These are phyloP conservation scores for Xyrichtys novacula DNA, from an alignment of 2,797 vertebrate genomes.

Conservation along the genomic window DNA sequence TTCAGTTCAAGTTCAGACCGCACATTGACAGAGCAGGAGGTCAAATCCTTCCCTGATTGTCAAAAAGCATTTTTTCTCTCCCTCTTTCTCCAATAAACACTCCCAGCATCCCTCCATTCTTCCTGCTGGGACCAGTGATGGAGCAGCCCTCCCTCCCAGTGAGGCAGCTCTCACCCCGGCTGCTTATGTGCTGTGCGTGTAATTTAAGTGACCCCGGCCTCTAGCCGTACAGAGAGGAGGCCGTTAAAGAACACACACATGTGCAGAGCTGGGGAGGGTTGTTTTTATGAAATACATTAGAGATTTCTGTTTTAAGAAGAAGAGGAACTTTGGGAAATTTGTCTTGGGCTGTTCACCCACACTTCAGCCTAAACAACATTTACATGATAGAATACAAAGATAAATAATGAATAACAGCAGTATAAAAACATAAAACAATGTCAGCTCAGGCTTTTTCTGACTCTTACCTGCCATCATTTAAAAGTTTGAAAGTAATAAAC, in stretches of 20 bases:
- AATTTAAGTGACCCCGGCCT: slow-evolving; percentile 71
- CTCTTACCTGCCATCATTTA: too few species aligned
- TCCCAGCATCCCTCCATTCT: slow-evolving; percentile 60
- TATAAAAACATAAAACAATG: too few species aligned
- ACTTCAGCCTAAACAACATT: too few species aligned
- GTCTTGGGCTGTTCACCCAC: too few species aligned
- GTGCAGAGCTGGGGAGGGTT: slow-evolving; percentile 27
- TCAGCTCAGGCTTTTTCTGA: too few species aligned
- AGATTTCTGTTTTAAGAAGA: slow-evolving; percentile 14
- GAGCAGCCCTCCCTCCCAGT: slow-evolving; percentile 57
- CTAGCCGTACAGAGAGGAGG: slow-evolving; percentile 48
- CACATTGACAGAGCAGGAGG: neutral
- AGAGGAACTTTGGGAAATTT: too few species aligned
- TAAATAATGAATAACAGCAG: too few species aligned
- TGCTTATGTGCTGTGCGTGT: slow-evolving; percentile 58
- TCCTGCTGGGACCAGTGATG: slow-evolving; percentile 64
- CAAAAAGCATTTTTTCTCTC: slow-evolving; percentile 37
- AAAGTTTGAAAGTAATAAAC: too few species aligned
- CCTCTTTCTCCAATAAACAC: slow-evolving; percentile 69
- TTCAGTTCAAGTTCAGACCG: neutral
- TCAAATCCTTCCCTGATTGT: neutral
- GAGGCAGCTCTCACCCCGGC: slow-evolving; percentile 59
- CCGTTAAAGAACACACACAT: slow-evolving; percentile 60
- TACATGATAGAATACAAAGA: too few species aligned
- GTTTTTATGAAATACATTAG: slow-evolving; percentile 52